Evolutionary conservation across 2,797 vertebrate genomes (phyloP), one percentile per base, ranked within the genome.

Genomic region (Furcifer pardalis): DNA sequence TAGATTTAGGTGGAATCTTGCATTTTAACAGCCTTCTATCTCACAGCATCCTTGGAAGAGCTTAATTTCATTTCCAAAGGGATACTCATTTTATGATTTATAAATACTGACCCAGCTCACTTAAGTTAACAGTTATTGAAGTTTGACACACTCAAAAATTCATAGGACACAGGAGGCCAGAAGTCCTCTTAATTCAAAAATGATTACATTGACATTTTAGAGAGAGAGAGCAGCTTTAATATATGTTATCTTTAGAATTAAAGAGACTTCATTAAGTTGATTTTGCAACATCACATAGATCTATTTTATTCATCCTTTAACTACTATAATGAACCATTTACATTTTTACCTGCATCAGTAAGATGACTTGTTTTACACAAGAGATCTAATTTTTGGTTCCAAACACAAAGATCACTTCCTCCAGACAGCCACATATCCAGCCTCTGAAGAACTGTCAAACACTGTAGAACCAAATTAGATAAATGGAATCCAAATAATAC

Each of bases 391-490:
- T 97, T 96, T 94, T 83, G 91, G 96, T 96, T 97, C 98, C 98
- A 99, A 87, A 98, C 96, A 91, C 97, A 98, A 6, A 99, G 93
- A 86, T 98, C 97, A 88, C 96, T 97, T 30, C 97, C 98, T 79
- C 98, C 98, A 32, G 98, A 98, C 30, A 99, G 88, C 97, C 97
- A 99, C 84, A 98, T 80, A 86, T 97, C 94, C 90, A 98, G 94
- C 21, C 95, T 96, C 92, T 96, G 97, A 92, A 99, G 95, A 94
- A 98, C 96, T 92, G 97, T 95, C 93, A 99, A 92, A 94, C 98
- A 98, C 98, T 99, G 94, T 44, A 84, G 92, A 87, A 91, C 37
- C 84, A 89, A 95, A 93, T 68, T 83, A 91, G 91, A 93, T 85
- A 95, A 93, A 56, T 56, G 52, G 52, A 56, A 19, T 69, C 82